Evolutionary conservation across 2,113 vertebrate genomes (phyloP), one percentile per base, ranked within the genome.

Genomic region (Phalacrocorax brasilianus): DNA sequence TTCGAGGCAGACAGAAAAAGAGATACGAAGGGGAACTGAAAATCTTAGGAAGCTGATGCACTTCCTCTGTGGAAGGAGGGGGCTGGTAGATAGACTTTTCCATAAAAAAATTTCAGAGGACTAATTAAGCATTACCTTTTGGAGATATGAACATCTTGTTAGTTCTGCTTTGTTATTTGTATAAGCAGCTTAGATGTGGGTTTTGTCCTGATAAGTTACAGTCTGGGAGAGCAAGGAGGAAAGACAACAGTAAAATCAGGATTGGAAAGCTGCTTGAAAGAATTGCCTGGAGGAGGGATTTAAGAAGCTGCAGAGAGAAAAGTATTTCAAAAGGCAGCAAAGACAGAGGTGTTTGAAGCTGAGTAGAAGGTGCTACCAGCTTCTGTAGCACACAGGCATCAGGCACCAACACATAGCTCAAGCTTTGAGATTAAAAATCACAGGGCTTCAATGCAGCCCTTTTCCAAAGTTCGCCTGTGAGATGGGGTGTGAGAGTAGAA

Each of bases 101-200:
- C 28, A 4, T 63, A 5, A 84, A 84, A 63, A 67, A 27, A 15
- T 32, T 65, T 55, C 14, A 19, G 56, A 67, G 12, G 15, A 55
- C 14, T 78, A n/a, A 58, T 83, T 70, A 74, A 59, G 35, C 38
- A 63, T 59, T 86, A 71, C 33, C 26, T 87, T 83, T 87, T 81
- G 24, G 73, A 81, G 52, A 75, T 85, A n/a, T 0, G 3, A 71
- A 12, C 55, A 20, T 85, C 52, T 35, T 55, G 12, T 78, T 78
- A 61, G 40, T 91, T 94, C 65, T 92, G 56, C 65, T 91, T 87
- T 86, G 38, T 95, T 92, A 56, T 63, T 93, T 94, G 33, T 72
- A 44, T 84, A 84, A 92, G 70, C 70, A 72, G 35, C 58, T 91
- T 89, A 59, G 22, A 74, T 87, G 56, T 27, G 50, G 7, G 2